Evolutionary conservation across 1,140 invertebrate genomes (phyloP), one percentile per base, ranked within the genome.

Genomic region (Bombus impatiens): DNA sequence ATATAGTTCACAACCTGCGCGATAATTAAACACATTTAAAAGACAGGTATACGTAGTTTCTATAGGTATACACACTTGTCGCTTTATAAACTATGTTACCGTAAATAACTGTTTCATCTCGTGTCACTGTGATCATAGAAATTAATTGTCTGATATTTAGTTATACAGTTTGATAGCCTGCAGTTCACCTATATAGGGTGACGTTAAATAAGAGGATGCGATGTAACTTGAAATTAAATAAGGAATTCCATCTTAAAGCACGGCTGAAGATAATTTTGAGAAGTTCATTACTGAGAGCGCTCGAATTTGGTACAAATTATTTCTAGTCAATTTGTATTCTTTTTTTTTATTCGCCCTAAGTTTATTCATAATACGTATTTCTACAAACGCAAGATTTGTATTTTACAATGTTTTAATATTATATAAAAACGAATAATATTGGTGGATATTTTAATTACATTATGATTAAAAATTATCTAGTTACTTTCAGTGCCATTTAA

Each of bases 301-400:
- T 53, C 18, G 47, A 22, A 53, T 53, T 53, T 28, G 37, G 32
- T 68, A 68, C 32, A 68, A 68, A 25, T 68, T 68, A 37, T 62
- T 47, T 86, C 47, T 78, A 77, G 15, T 78, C 76, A 78, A 37
- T 59, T 57, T 67, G 28, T 40, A 70, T 84, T 47, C 22, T n/a
- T 32, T 57, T 32, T 22, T 62, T 4, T 62, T 62, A 9, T 32
- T 42, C 47, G 9, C 12, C 1, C 12, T 71, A 15, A 42, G 4
- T 42, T 28, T n/a, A n/a, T 32, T 65, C n/a, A n/a, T 67, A 67
- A 62, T 62, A 62, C 18, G 18, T 22, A 53, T 2, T 53, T 53
- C 47, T 53, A 53, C 1, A 53, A 53, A 53, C 18, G 1, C 18
- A 53, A 53, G 47, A 53, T 53, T 53, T 22, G 6, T 53, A 22